These are phyloP conservation scores for Hepsetus odoe DNA, from an alignment of 2,113 vertebrate species.

Conservation along the genomic window DNA sequence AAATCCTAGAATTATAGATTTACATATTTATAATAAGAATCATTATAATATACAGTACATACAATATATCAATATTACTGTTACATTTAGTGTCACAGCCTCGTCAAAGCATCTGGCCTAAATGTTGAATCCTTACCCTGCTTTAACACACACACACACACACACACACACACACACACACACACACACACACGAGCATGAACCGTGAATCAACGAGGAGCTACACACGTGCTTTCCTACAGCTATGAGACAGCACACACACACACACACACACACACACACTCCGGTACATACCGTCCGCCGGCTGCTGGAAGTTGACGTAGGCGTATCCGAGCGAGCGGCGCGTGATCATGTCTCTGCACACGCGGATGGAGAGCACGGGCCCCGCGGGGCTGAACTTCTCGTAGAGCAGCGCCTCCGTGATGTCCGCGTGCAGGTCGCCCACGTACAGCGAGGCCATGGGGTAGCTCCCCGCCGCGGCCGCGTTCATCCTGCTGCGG, in stretches of 20 bases:
- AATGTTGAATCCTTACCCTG: too few species aligned
- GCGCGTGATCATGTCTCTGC: constrained; percentile 98
- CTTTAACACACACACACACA: not conserved
- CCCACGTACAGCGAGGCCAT: constrained; percentile 99
- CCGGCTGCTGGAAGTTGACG: constrained; percentile 98
- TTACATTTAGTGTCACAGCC: too few species aligned
- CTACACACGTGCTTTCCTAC: too few species aligned
- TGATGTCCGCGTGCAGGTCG: constrained; percentile 97
- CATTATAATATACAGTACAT: too few species aligned
- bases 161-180: not conserved
- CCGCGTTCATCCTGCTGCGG: too few species aligned
- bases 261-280: too few species aligned
- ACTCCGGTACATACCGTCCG: constrained; percentile 82
- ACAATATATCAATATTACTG: too few species aligned
- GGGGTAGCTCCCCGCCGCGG: constrained; percentile 85
- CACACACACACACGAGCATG: not conserved
- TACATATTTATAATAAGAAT: too few species aligned
- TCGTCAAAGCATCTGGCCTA: too few species aligned
- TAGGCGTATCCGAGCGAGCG: constrained; percentile 96
- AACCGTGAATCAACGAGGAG: not conserved
- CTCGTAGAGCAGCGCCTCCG: constrained; percentile 99
- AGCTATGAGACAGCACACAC: too few species aligned
- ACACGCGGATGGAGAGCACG: constrained; percentile 98
- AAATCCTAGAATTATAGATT: too few species aligned
- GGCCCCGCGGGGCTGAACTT: constrained; percentile 98